Base-by-base conservation (phyloP, 2,888 invertebrate species). In the Panzeria rudis region DNA sequence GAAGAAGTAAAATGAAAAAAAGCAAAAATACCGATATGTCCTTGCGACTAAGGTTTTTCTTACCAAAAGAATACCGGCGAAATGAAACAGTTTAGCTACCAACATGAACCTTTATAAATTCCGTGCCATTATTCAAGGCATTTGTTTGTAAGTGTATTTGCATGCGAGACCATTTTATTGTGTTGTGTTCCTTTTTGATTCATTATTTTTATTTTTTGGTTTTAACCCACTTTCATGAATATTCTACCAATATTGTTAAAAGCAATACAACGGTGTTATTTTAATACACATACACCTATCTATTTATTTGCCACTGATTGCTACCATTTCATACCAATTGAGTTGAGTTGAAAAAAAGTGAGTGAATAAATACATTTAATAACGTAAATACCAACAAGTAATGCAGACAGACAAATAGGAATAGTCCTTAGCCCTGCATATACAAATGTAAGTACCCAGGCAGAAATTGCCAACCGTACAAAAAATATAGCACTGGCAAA, bases 91-190 rank as follows among this genome's bases (percentile, higher is more conserved):
- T 87, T 88, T 85, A 83, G 86, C 84, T 86, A 87, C 83, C 84
- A 86, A 85, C 88, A 82, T 83, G 88, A 84, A 87, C 87, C 88
- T 90, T 91, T 91, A 91, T 91, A 91, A 88, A 88, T 84, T 83
- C 52, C 79, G 66, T 81, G 73, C 56, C 38, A 78, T 17, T 17
- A 62, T 59, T 35, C 0, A 6, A 13, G n/a, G 32, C 17, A 44
- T 54, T 35, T 23, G 35, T 20, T 23, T 50, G 15, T 23, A 13
- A 15, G 69, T 71, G 17, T 62, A 6, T 11, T 35, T 38, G 44
- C 38, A 38, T 25, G 76, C 73, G 64, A 47, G 61, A 56, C 62
- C 25, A 47, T 59, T 83, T 68, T 44, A 11, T 38, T 64, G 32
- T 62, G 41, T 56, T 69, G 11, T 15, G 1, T 47, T 64, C 32